Evolutionary conservation across 2,797 vertebrate species (phyloP), one percentile per base, ranked within the genome.

Genomic region (Gobio occitaniae): DNA sequence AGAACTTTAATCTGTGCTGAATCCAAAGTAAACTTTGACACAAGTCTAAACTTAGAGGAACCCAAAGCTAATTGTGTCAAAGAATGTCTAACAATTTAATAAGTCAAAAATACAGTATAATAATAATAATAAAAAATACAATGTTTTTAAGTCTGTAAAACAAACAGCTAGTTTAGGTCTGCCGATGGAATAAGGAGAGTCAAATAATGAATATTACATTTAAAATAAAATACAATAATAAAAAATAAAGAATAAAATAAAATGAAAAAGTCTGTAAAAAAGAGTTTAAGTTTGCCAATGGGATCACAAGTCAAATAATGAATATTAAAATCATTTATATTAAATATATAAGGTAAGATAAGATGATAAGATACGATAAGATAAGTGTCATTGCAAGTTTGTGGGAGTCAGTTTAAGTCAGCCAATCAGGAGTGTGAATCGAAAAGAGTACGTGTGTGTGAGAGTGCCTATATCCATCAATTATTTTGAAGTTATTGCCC

Each of bases 11-110:
- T 82, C 83, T 54, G 61, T 50, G 78, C 47, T 61, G 72, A 44
- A 78, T 76, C 83, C 59, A 52, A 84, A 66, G 44, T 87, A 91
- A 90, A 89, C 87, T 86, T 89, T 87, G 50, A 54, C 54, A 19
- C 12, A 59, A 38, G 25, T 84, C 11, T 50, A 47, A 65, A 41
- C 29, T 72, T 54, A 52, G 17, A 69, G 66, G 36, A 56, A 87
- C 66, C 19, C 6, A 13, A 6, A 54, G 21, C 21, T 16, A 70
- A 48, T 16, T 21, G 56, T 29, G 21, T 77, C 54, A 61, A 36
- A 69, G 15, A n/a, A 41, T 6, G 11, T 59, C 12, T 59, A 21
- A 12, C 12, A 38, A 59, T n/a, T 13, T 7, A 77, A 16, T 41
- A 5, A 54, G 11, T 76, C 17, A 54, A 12, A 50, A 19, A 44